Conservation (phyloP, 2,888 invertebrate species). For the Acholoe squamosa region DNA sequence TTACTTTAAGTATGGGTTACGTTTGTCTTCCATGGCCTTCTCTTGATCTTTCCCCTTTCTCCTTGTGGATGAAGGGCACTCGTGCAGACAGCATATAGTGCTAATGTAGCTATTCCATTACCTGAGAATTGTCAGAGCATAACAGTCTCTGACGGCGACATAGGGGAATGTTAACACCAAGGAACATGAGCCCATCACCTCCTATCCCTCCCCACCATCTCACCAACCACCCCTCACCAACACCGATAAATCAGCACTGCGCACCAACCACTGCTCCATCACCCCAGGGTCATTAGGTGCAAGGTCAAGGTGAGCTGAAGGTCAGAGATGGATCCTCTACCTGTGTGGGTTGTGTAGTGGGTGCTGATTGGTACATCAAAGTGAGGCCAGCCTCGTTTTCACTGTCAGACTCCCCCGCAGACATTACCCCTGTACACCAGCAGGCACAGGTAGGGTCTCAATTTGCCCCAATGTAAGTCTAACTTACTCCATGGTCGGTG, state of each 20-base stretch:
- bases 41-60: no score
- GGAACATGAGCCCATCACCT: background rate
- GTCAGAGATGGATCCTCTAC: constrained; percentile 49
- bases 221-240: background rate
- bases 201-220: background rate
- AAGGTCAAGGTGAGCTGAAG: constrained; percentile 15
- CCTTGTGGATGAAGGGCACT: no score
- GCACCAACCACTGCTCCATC: background rate
- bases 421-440: no score
- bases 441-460: no score
- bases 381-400: background rate
- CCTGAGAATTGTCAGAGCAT: background rate
- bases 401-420: background rate
- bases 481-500: constrained; percentile 3
- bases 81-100: no score
- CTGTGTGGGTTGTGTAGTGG: background rate
- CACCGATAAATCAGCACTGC: background rate
- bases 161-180: constrained; percentile 19
- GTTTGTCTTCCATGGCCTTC: no score
- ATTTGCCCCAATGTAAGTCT: background rate
- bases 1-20: no score
- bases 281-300: constrained; percentile 48
- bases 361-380: constrained; percentile 55
- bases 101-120: no score
- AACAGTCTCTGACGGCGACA: background rate